Evolutionary conservation across 2,797 vertebrate species (phyloP), one percentile per base, ranked within the genome.

Genomic region (Parauchenoglanis punctatus): DNA sequence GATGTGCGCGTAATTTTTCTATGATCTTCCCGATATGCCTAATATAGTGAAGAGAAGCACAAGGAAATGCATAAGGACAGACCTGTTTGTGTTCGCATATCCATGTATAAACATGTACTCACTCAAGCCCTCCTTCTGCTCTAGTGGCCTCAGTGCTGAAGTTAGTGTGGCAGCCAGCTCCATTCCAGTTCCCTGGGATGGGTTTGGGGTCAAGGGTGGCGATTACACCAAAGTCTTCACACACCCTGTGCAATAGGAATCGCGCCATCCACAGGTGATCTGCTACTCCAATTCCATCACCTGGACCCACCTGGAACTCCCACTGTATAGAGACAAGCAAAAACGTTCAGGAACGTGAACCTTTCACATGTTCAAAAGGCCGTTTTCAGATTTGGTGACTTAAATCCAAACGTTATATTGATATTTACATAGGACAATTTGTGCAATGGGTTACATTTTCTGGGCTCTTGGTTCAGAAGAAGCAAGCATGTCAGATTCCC

Each of bases 231-330:
- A 97, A 98, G 46, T 98, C 97, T 92, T 98, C 97, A 0, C 97
- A 97, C 81, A 98, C 95, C 0, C 97, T 96, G 85, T 98, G 95
- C 78, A 98, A 93, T 88, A 98, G 94, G 92, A 95, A 98, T 1
- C 97, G 96, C 0, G 97, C 93, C 87, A 97, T 94, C 97, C 97
- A 98, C 63, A 98, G 94, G 7, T 98, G 97, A 92, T 98, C 97
- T 0, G 95, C 97, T 94, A 97, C 96, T 68, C 96, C 95, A 0
- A 97, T 95, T 10, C 97, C 97, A 80, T 96, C 95, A 0, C 97
- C 98, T 0, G 96, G 95, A 0, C 97, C 97, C 82, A 98, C 95
- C 92, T 98, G 97, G 92, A 96, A 98, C 92, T 98, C 97, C 97
- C 97, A 98, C 97, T 98, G 92, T 70, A 58, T n/a, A 56, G 1